Conservation (phyloP, 2,888 invertebrate genomes). For the Oeneis ivallda region DNA sequence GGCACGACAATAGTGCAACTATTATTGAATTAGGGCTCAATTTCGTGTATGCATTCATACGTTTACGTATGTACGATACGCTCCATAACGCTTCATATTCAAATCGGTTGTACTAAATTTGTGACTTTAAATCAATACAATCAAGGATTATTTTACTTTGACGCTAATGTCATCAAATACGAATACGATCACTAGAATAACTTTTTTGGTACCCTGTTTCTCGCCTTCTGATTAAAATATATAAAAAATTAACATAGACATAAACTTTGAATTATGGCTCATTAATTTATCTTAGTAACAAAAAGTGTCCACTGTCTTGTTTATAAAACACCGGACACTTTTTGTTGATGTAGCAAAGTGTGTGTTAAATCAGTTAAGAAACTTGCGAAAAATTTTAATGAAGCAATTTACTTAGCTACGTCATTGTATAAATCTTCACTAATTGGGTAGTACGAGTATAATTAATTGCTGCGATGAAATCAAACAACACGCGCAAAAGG, state of each 20-base stretch:
- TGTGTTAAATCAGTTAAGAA: not conserved
- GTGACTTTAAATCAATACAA: too few relatives aligned
- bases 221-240: conserved; percentile 2
- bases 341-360: not conserved
- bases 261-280: conserved; percentile 24
- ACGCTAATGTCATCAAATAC: too few relatives aligned
- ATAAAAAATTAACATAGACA: conserved; percentile 27
- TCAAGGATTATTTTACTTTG: too few relatives aligned
- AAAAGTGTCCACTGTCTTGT: not conserved
- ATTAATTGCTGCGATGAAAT: not conserved
- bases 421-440: conserved; percentile 1
- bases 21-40: too few relatives aligned
- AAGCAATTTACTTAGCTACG: not conserved
- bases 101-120: too few relatives aligned
- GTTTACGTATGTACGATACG: too few relatives aligned
- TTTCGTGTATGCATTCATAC: too few relatives aligned
- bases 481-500: not conserved
- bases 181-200: too few relatives aligned
- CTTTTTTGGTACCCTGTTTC: too few relatives aligned
- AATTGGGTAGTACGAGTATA: conserved; percentile 3
- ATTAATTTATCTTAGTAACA: not conserved
- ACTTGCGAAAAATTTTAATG: not conserved
- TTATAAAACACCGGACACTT: not conserved
- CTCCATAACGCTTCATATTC: too few relatives aligned
- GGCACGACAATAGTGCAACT: too few relatives aligned